Conservation (phyloP, 2,113 vertebrate species). For the Ciconia stormi region DNA sequence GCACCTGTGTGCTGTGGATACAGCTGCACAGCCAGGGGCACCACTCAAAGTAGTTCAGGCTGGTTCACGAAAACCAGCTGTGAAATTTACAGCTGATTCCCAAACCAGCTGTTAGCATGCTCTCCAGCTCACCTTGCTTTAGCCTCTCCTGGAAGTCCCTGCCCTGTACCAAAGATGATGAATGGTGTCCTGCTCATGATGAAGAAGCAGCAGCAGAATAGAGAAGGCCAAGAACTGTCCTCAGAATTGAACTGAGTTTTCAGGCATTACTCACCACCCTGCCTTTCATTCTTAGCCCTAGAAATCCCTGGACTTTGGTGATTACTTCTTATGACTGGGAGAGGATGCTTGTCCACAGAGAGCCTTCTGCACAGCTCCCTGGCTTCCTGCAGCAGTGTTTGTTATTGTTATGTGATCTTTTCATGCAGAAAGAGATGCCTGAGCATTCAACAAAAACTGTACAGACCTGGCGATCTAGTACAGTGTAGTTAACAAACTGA, state of each 20-base stretch:
- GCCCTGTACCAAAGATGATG: background rate
- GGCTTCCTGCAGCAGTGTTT: background rate
- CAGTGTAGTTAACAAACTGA: background rate
- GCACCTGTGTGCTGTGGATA: background rate
- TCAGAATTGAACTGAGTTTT: background rate
- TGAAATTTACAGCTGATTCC: background rate
- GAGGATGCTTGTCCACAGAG: background rate
- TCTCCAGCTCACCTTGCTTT: background rate
- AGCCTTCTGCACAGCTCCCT: background rate
- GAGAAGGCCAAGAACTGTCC: background rate
- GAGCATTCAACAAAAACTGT: background rate
- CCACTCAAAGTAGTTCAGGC: background rate
- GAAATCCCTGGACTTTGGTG: background rate
- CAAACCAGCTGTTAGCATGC: background rate
- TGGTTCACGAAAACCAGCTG: constrained; percentile 15
- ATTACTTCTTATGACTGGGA: background rate
- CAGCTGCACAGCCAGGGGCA: constrained; percentile 6
- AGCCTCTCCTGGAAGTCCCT: background rate
- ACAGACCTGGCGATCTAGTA: background rate
- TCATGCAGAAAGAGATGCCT: background rate
- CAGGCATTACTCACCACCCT: background rate
- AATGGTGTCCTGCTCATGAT: background rate
- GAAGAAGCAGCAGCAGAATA: background rate
- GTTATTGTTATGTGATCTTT: background rate
- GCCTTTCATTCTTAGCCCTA: background rate